Conservation (phyloP, 1,140 invertebrate species). For the Globodera rostochiensis region DNA sequence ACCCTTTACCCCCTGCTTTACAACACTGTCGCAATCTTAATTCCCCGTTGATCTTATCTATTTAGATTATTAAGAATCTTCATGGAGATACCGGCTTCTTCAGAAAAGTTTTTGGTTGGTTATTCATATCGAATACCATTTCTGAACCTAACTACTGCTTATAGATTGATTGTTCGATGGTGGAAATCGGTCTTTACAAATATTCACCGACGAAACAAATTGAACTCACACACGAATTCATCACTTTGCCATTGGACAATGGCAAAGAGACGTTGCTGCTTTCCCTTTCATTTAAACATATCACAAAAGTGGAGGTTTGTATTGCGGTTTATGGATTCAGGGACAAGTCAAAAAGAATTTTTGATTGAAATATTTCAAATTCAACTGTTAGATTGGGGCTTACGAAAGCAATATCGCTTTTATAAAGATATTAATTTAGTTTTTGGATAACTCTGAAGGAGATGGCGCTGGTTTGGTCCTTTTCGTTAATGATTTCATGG, state of each 20-base stretch:
- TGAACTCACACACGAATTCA: constrained; percentile 21
- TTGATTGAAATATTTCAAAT: no score
- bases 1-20: no score
- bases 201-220: constrained; percentile 13
- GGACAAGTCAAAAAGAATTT: no score
- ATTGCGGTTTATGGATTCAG: no score
- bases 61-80: background rate
- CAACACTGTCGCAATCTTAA: no score
- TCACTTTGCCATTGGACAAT: constrained; percentile 22
- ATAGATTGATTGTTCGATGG: constrained; percentile 33
- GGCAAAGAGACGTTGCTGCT: constrained; percentile 26
- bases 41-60: no score
- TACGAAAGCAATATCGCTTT: background rate
- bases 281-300: constrained; percentile 41
- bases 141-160: background rate
- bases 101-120: background rate
- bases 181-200: constrained; percentile 29
- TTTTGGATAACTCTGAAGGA: constrained; percentile 41
- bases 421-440: constrained; percentile 18
- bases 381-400: no score
- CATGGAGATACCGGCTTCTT: background rate
- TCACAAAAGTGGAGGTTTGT: constrained; percentile 31
- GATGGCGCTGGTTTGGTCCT: constrained; percentile 47
- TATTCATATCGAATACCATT: background rate
- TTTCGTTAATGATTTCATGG: constrained; percentile 48